Evolutionary conservation across 1,140 invertebrate genomes (phyloP).

Genomic region (Saxidomus purpurata): DNA sequence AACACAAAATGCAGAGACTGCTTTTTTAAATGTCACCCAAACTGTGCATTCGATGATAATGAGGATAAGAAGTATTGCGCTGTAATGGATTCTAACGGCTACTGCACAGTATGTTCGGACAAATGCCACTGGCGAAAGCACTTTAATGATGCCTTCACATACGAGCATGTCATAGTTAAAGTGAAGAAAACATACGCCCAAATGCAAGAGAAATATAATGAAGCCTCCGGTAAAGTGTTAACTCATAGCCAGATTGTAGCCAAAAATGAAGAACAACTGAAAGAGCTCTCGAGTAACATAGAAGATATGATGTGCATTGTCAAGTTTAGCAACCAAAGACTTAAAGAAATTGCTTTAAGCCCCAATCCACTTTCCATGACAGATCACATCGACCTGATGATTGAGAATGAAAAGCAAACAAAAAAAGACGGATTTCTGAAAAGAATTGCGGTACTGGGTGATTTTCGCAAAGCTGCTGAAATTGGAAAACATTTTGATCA

Average conservation of each 20-base stretch:
- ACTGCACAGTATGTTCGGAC: conserved; percentile 33
- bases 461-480: not conserved
- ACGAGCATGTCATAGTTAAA: not conserved
- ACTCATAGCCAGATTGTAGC: conserved; percentile 45
- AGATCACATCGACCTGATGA: conserved; percentile 58
- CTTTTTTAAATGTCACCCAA: conserved; percentile 62
- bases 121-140: conserved; percentile 45
- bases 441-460: not conserved
- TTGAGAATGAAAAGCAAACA: conserved; percentile 41
- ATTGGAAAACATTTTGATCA: not conserved
- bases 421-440: conserved; percentile 25
- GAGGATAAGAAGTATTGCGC: conserved; percentile 3
- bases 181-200: conserved; percentile 33
- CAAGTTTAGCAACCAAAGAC: conserved; percentile 18
- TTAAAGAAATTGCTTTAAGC: conserved; percentile 46
- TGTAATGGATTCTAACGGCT: not conserved
- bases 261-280: conserved; percentile 35
- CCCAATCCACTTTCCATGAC: conserved; percentile 40
- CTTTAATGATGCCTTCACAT: conserved; percentile 16
- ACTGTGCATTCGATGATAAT: conserved; percentile 27
- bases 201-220: conserved; percentile 18
- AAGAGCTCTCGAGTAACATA: not conserved
- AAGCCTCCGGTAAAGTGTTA: conserved; percentile 6
- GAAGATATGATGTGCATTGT: conserved; percentile 9
- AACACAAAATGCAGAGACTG: conserved; percentile 64